phyloP scores from a whole-genome alignment of 2,888 invertebrate genomes.

The Erebia epiphron region DNA sequence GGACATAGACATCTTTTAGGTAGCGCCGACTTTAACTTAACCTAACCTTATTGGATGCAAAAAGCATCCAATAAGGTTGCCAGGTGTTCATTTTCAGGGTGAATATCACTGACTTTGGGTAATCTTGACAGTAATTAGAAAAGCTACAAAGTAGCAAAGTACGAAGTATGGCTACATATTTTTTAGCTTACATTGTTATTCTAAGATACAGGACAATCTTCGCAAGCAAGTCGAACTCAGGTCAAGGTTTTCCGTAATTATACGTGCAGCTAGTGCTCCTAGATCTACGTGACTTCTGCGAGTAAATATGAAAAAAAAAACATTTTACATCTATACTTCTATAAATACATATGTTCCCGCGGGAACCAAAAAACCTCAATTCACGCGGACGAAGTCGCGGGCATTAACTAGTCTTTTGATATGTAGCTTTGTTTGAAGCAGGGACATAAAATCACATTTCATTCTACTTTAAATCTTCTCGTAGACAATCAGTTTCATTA shows the following conservation, averaged over 20 bases:
- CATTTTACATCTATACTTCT: no score
- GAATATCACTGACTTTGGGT: neutral
- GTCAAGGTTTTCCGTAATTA: constrained; percentile 12
- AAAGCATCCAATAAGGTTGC: no score
- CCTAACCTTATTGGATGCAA: no score
- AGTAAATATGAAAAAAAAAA: neutral
- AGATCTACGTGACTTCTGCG: constrained; percentile 1
- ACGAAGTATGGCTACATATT: neutral
- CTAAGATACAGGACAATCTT: constrained; percentile 9
- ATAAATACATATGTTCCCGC: no score
- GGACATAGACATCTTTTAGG: no score
- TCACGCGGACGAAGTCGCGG: no score
- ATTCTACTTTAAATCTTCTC: neutral
- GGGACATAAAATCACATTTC: neutral
- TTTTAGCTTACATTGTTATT: neutral
- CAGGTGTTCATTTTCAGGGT: no score
- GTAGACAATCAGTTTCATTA: no score
- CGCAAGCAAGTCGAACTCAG: constrained; percentile 7
- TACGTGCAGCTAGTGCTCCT: neutral
- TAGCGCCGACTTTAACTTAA: no score
- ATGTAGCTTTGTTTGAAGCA: neutral
- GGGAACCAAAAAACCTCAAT: no score
- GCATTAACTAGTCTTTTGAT: no score
- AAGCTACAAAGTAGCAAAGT: neutral
- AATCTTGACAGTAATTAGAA: neutral